phyloP scores from a whole-genome alignment of 2,888 invertebrate species.

The Morpho helenor region DNA sequence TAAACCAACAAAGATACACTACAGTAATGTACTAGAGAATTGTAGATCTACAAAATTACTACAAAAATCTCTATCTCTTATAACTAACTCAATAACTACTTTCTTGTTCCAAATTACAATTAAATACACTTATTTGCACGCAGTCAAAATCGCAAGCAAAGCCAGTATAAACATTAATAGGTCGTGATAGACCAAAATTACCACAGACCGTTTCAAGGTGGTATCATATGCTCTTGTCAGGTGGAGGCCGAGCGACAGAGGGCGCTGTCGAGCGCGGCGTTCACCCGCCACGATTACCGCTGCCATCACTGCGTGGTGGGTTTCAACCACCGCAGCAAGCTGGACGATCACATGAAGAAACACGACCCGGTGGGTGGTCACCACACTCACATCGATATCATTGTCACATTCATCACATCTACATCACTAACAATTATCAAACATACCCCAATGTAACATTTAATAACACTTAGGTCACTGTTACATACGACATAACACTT shows the following conservation, averaged over 20 bases:
- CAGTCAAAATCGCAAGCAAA: no score
- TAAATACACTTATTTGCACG: no score
- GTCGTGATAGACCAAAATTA: no score
- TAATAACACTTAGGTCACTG: background rate
- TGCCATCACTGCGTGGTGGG: slow-evolving; percentile 53
- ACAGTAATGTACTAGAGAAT: no score
- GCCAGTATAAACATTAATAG: no score
- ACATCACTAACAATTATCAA: background rate
- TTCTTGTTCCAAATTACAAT: no score
- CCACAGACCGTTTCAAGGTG: slow-evolving; percentile 51
- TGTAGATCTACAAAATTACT: no score
- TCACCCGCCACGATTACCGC: slow-evolving; percentile 46
- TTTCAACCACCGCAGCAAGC: slow-evolving; percentile 57
- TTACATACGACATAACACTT: background rate
- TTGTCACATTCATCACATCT: no score
- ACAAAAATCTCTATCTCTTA: no score
- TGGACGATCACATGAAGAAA: slow-evolving; percentile 53
- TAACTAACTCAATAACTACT: no score
- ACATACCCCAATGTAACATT: background rate
- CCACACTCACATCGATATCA: no score
- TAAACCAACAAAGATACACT: no score
- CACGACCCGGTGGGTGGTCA: slow-evolving; percentile 45
- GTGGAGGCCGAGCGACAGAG: slow-evolving; percentile 49
- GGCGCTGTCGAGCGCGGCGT: slow-evolving; percentile 36
- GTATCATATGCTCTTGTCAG: slow-evolving; percentile 32